A percentile compares a stretch with the other conserved stretches of the same genome.
Conservation (phyloP, 2,113 vertebrate genomes). For the Hydrochoerus hydrochaeris region DNA sequence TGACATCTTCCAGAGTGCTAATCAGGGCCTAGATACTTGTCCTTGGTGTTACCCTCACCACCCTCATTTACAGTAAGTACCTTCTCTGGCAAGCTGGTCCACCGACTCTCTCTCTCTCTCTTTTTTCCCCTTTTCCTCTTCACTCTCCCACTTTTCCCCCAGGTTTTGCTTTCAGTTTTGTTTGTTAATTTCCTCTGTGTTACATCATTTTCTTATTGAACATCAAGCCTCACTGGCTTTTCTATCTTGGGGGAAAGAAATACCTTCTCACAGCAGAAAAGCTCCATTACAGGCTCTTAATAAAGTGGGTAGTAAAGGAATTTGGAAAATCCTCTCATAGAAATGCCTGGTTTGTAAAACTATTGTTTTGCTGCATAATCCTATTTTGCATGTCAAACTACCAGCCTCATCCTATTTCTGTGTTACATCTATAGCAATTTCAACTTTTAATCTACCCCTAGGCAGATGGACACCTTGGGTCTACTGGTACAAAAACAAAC, state of each 20-base stretch:
- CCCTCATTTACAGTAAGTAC: not conserved
- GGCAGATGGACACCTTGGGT: constrained; percentile 66
- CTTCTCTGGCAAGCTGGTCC: not conserved
- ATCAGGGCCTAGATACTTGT: not conserved
- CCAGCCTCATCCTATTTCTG: constrained; percentile 26
- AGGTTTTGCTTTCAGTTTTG: not conserved
- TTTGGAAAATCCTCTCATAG: constrained; percentile 53
- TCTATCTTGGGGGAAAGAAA: not conserved
- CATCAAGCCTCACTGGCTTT: not conserved
- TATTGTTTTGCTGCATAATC: constrained; percentile 66
- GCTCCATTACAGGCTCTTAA: not conserved
- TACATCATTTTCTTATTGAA: not conserved
- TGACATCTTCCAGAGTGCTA: not conserved
- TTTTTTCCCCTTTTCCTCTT: not conserved
- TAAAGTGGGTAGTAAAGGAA: constrained; percentile 50
- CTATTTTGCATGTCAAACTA: constrained; percentile 50
- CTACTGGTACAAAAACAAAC: constrained; percentile 53
- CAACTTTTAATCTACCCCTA: constrained; percentile 60
- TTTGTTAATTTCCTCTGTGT: not conserved
- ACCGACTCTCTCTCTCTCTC: not conserved
- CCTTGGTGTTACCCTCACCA: not conserved
- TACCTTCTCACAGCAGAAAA: not conserved
- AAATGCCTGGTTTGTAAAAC: constrained; percentile 48
- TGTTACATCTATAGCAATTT: constrained; percentile 32
- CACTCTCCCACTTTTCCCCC: not conserved